Evolutionary conservation across 2,797 vertebrate genomes (phyloP).

Genomic region (Australoheros facetus): DNA sequence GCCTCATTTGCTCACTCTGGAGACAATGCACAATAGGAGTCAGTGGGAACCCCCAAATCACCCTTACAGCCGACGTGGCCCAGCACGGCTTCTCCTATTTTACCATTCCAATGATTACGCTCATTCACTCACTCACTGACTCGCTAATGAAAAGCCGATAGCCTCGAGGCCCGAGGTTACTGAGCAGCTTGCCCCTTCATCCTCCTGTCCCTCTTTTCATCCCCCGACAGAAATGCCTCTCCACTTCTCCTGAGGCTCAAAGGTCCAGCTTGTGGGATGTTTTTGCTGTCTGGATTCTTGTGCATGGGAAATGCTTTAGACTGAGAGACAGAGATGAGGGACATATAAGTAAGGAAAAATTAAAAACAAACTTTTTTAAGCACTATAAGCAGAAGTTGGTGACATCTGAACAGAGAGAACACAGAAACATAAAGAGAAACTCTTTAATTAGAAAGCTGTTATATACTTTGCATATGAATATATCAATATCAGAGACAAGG

Average conservation of each 20-base stretch:
- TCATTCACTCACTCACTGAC: slow-evolving; percentile 66
- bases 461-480: neutral
- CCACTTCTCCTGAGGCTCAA: slow-evolving; percentile 51
- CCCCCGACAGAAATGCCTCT: slow-evolving; percentile 47
- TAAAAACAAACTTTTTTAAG: neutral
- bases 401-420: slow-evolving; percentile 18
- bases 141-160: slow-evolving; percentile 68
- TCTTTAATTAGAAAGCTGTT: neutral
- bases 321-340: slow-evolving; percentile 22
- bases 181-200: slow-evolving; percentile 57
- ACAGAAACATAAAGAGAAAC: neutral
- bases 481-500: neutral
- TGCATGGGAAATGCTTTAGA: slow-evolving; percentile 26
- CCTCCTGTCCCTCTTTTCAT: slow-evolving; percentile 48
- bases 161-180: slow-evolving; percentile 61
- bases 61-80: slow-evolving; percentile 62
- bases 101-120: slow-evolving; percentile 56
- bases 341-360: slow-evolving; percentile 41
- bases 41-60: slow-evolving; percentile 73
- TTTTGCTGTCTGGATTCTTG: slow-evolving; percentile 3
- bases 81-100: slow-evolving; percentile 52
- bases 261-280: slow-evolving; percentile 39
- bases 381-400: slow-evolving; percentile 31
- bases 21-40: slow-evolving; percentile 79
- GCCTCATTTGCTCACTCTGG: slow-evolving; percentile 56